Evolutionary conservation across 2,113 vertebrate species (phyloP).

Genomic region (Shinisaurus crocodilurus): DNA sequence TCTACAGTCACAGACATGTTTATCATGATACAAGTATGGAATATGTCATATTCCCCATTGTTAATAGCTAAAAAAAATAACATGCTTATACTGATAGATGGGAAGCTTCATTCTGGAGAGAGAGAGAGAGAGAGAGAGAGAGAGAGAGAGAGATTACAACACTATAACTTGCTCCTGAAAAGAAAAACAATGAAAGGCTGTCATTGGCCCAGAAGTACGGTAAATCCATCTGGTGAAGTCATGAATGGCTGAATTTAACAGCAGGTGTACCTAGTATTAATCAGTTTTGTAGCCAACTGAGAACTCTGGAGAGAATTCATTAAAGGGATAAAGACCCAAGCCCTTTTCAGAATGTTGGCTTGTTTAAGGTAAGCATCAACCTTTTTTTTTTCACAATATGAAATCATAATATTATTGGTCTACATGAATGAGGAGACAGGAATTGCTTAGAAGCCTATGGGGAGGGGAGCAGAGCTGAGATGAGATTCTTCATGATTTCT

Average conservation of each 20-base stretch:
- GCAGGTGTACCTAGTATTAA: constrained; percentile 22
- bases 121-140: no score
- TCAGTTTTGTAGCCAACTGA: not conserved
- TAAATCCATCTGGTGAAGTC: constrained; percentile 24
- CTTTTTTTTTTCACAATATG: constrained; percentile 16
- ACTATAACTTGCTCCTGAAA: not conserved
- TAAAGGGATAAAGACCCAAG: constrained; percentile 15
- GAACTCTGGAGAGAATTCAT: not conserved
- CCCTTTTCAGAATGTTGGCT: not conserved
- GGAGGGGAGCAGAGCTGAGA: not conserved
- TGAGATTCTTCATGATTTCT: not conserved
- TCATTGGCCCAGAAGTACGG: not conserved
- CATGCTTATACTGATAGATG: not conserved
- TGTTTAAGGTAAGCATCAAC: not conserved
- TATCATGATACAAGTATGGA: not conserved
- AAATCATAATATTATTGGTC: not conserved
- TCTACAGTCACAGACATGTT: not conserved
- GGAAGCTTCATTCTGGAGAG: constrained; percentile 23
- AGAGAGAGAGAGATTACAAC: no score
- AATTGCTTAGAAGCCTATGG: not conserved
- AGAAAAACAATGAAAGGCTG: not conserved
- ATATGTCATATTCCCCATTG: not conserved
- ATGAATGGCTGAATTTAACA: constrained; percentile 21
- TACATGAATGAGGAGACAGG: not conserved
- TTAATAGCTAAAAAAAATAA: not conserved